Conservation (phyloP, 1,140 invertebrate genomes). For the Drosophila suzukii region DNA sequence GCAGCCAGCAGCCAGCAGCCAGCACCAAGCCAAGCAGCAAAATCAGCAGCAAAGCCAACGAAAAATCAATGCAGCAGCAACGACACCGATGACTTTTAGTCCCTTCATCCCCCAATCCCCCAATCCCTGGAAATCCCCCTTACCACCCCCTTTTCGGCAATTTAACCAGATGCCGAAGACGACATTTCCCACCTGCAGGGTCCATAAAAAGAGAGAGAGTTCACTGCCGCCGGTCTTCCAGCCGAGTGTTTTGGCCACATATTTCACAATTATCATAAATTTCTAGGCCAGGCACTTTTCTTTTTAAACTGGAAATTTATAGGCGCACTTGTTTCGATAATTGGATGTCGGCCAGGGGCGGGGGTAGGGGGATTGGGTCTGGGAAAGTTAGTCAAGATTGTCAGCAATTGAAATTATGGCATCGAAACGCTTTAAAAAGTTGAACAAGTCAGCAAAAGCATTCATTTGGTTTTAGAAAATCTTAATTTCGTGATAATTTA, state of each 20-base stretch:
- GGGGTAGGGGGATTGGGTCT: no score
- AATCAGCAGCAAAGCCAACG: conserved; percentile 18
- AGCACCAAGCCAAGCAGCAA: not conserved
- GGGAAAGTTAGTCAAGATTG: conserved; percentile 4
- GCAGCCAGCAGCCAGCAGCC: not conserved
- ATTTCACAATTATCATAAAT: conserved; percentile 50
- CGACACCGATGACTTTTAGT: conserved; percentile 6
- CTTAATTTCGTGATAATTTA: no score
- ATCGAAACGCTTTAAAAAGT: not conserved
- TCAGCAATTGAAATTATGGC: not conserved
- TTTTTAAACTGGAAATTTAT: conserved; percentile 27
- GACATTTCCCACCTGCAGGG: conserved; percentile 1
- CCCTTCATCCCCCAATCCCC: not conserved
- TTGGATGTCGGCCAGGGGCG: conserved; percentile 15
- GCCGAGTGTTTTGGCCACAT: conserved; percentile 11
- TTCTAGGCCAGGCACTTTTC: conserved; percentile 7
- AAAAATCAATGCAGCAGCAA: conserved; percentile 69
- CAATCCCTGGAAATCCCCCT: not conserved
- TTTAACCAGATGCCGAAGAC: conserved; percentile 1
- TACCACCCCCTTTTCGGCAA: not conserved
- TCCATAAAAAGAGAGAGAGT: not conserved
- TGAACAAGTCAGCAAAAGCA: no score
- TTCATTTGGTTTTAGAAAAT: no score
- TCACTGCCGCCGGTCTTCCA: not conserved
- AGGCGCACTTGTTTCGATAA: conserved; percentile 26